Conservation (phyloP, 92 coral and sea anemone genomes). For the Epizoanthus illoricatus region DNA sequence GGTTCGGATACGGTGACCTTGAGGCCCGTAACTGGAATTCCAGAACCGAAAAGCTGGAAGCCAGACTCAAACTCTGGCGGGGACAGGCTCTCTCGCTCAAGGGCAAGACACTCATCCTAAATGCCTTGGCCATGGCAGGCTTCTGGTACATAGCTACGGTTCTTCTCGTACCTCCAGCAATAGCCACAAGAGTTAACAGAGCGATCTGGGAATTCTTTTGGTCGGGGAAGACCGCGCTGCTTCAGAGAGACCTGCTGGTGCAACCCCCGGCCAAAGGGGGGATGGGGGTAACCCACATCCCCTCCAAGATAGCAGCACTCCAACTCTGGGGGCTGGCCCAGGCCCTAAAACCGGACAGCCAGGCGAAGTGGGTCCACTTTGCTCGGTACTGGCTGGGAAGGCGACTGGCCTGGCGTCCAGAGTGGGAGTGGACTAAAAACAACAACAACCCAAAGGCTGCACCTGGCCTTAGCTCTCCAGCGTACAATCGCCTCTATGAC, state of each 20-base stretch:
- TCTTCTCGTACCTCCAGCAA: too few species aligned
- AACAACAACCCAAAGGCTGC: not conserved
- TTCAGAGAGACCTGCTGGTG: not conserved
- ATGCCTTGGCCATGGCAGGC: too few species aligned
- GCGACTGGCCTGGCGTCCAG: not conserved
- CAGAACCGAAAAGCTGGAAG: too few species aligned
- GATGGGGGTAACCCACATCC: slow-evolving; percentile 14
- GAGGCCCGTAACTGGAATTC: too few species aligned
- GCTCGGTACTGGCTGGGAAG: slow-evolving; percentile 37
- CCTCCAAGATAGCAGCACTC: slow-evolving; percentile 2
- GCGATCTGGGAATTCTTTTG: slow-evolving; percentile 9
- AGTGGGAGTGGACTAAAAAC: not conserved
- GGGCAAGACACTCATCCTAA: too few species aligned
- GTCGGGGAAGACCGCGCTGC: slow-evolving; percentile 27
- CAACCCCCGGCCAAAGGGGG: slow-evolving; percentile 16
- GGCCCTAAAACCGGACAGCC: not conserved
- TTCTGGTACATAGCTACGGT: too few species aligned
- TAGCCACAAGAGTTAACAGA: too few species aligned
- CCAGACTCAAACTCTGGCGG: too few species aligned
- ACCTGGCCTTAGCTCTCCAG: not conserved
- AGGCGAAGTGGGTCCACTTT: slow-evolving; percentile 36
- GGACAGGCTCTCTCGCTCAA: too few species aligned
- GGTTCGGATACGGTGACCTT: too few species aligned
- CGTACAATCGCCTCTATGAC: too few species aligned
- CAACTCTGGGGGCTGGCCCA: slow-evolving; percentile 22